Conservation (phyloP, 2,888 invertebrate genomes). For the Seira sanloemensis region DNA sequence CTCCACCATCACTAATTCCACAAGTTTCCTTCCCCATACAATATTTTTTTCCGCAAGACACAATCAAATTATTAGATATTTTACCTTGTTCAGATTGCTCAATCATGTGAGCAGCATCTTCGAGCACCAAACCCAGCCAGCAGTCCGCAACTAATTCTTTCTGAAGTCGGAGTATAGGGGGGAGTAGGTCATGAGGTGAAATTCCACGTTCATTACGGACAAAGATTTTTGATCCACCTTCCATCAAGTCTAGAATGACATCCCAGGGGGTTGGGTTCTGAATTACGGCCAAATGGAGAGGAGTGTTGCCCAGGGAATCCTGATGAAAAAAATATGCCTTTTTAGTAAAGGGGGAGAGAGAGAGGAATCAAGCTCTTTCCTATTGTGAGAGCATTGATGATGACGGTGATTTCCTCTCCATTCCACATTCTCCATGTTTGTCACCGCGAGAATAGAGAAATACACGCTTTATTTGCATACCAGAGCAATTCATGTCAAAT, state of each 20-base stretch:
- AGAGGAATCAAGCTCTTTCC: too few species aligned
- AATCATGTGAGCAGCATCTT: slow-evolving; percentile 73
- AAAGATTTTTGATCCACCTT: slow-evolving; percentile 77
- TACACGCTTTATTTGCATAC: background rate
- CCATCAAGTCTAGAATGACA: slow-evolving; percentile 78
- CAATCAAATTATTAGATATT: background rate
- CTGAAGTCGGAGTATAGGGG: slow-evolving; percentile 74
- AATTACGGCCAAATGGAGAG: slow-evolving; percentile 79
- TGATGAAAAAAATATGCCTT: slow-evolving; percentile 73
- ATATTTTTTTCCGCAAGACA: too few species aligned
- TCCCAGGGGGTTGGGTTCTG: slow-evolving; percentile 79
- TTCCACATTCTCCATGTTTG: background rate
- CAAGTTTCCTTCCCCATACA: too few species aligned
- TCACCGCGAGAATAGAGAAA: background rate
- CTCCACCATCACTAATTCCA: too few species aligned
- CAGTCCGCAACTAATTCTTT: slow-evolving; percentile 77
- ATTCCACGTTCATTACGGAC: slow-evolving; percentile 77
- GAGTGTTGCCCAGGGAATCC: slow-evolving; percentile 79
- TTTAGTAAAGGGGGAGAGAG: too few species aligned
- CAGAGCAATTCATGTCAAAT: background rate
- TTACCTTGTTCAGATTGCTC: slow-evolving; percentile 73
- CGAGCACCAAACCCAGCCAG: slow-evolving; percentile 74
- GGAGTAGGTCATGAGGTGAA: slow-evolving; percentile 78
- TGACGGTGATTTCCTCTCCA: background rate
- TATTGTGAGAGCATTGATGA: too few species aligned